phyloP scores from a whole-genome alignment of 2,888 invertebrate species.

The Drosophila phalerata region DNA sequence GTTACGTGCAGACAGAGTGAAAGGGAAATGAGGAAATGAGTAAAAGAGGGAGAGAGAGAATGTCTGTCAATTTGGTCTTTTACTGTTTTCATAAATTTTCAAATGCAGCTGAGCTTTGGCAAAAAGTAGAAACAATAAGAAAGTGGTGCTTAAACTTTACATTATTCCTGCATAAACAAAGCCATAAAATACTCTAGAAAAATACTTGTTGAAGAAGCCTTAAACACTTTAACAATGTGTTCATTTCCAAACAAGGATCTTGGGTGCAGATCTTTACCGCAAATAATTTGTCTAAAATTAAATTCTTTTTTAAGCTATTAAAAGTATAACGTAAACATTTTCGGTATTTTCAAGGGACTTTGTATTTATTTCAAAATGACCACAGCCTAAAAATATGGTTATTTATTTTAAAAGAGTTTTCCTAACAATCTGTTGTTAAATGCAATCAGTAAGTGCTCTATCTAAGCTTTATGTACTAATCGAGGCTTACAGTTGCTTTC shows the following conservation, averaged over 20 bases:
- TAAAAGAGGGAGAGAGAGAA: slow-evolving; percentile 1
- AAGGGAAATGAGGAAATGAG: not conserved
- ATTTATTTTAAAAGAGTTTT: too few species aligned
- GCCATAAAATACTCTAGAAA: not conserved
- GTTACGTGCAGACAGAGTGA: slow-evolving; percentile 4
- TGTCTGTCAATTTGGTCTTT: slow-evolving; percentile 20
- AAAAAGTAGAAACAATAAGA: slow-evolving; percentile 5
- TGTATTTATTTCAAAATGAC: not conserved
- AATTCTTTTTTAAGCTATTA: not conserved
- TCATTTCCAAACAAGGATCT: not conserved
- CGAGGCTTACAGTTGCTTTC: too few species aligned
- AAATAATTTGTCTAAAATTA: not conserved
- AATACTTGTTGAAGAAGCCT: not conserved
- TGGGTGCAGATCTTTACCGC: not conserved
- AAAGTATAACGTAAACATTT: too few species aligned
- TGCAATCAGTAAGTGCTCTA: not conserved
- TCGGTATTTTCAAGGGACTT: not conserved
- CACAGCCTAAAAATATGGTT: too few species aligned
- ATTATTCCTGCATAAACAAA: slow-evolving; percentile 17
- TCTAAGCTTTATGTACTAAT: not conserved
- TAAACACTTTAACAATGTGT: not conserved
- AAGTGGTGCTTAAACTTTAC: slow-evolving; percentile 20
- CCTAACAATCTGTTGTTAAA: not conserved
- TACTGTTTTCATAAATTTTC: slow-evolving; percentile 20
- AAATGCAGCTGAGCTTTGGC: slow-evolving; percentile 21